These are phyloP conservation scores for Diploptera punctata DNA, from an alignment of 2,888 invertebrate species.

Conservation along the genomic window DNA sequence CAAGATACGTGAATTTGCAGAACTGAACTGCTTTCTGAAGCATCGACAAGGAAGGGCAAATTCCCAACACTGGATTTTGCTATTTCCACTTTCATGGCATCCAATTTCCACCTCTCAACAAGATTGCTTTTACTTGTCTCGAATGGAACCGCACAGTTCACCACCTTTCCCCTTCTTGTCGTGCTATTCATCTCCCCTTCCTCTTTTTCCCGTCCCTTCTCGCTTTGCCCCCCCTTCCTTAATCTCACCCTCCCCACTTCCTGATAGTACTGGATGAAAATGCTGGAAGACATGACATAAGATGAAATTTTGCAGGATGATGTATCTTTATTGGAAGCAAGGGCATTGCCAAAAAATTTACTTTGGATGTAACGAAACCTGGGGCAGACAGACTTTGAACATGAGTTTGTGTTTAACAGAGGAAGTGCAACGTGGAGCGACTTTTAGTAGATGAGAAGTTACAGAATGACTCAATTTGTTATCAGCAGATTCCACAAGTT, in stretches of 20 bases:
- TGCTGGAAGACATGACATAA: conserved; percentile 65
- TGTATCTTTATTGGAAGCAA: conserved; percentile 47
- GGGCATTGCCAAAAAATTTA: too few relatives aligned
- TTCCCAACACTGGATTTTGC: conserved; percentile 16
- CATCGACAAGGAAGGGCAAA: conserved; percentile 39
- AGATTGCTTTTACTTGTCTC: conserved; percentile 67
- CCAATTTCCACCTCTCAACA: conserved; percentile 57
- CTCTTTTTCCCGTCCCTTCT: too few relatives aligned
- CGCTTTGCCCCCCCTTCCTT: too few relatives aligned
- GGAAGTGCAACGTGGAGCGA: conserved; percentile 62
- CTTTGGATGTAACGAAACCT: too few relatives aligned
- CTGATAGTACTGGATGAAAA: conserved; percentile 63
- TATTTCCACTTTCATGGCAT: not conserved
- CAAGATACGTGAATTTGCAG: not conserved
- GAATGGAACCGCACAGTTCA: conserved; percentile 64
- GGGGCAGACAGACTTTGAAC: conserved; percentile 64
- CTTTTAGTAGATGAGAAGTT: conserved; percentile 64
- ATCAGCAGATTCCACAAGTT: conserved; percentile 63
- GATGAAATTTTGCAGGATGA: conserved; percentile 63
- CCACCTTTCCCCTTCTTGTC: too few relatives aligned
- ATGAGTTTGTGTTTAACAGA: conserved; percentile 65
- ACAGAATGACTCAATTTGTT: conserved; percentile 62
- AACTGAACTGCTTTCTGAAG: conserved; percentile 39
- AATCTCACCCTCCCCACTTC: too few relatives aligned
- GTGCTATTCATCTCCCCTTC: too few relatives aligned